A percentile compares a stretch with the other conserved stretches of the same genome.
Evolutionary conservation across 2,113 vertebrate genomes (phyloP).

Genomic region (Psittacula cyanocephala): DNA sequence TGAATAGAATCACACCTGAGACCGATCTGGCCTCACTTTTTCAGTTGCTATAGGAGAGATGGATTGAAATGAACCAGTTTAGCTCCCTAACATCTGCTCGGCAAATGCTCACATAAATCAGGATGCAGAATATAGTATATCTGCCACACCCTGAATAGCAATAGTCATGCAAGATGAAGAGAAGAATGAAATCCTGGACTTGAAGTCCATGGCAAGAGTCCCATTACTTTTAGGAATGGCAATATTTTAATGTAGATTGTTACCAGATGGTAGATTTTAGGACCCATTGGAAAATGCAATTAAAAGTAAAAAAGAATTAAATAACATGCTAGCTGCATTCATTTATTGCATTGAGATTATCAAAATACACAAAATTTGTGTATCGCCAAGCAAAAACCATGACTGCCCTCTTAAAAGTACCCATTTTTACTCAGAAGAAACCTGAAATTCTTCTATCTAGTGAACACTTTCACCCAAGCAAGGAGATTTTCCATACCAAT

Average conservation of each 20-base stretch:
- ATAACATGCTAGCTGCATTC: neutral
- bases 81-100: conserved; percentile 25
- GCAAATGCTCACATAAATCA: conserved; percentile 56
- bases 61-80: neutral
- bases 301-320: neutral
- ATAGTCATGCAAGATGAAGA: conserved; percentile 8
- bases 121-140: neutral
- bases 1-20: neutral
- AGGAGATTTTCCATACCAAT: neutral
- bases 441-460: neutral
- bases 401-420: neutral
- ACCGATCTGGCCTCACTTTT: neutral
- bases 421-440: neutral
- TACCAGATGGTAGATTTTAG: conserved; percentile 31
- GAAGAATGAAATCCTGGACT: neutral
- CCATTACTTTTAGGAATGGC: neutral
- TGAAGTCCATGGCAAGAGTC: conserved; percentile 12
- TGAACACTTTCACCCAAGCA: neutral
- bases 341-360: neutral
- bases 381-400: neutral
- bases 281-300: neutral
- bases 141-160: conserved; percentile 41
- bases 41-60: neutral
- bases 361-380: neutral
- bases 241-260: neutral